These are phyloP conservation scores for Ennomos fuscantarius DNA, from an alignment of 2,888 invertebrate genomes.

Conservation along the genomic window DNA sequence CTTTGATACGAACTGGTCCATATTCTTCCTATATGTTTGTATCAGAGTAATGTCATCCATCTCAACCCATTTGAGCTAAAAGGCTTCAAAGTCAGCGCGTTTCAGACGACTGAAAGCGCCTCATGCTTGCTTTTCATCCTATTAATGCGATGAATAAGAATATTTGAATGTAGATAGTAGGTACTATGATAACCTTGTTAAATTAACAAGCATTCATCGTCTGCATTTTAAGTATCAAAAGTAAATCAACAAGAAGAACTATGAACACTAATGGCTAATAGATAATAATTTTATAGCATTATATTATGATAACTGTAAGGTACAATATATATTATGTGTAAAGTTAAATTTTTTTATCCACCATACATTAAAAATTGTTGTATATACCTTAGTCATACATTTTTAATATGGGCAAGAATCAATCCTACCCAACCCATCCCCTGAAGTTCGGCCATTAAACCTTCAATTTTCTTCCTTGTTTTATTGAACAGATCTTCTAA, in stretches of 20 bases:
- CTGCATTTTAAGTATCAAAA: no score
- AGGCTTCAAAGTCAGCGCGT: slow-evolving; percentile 46
- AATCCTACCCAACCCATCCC: slow-evolving; percentile 13
- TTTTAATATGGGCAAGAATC: slow-evolving; percentile 21
- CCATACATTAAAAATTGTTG: no score
- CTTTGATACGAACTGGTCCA: slow-evolving; percentile 47
- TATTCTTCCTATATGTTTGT: slow-evolving; percentile 49
- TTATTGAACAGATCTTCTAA: slow-evolving; percentile 16
- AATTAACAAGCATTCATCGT: background rate
- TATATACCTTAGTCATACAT: slow-evolving; percentile 8
- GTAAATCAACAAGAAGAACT: no score
- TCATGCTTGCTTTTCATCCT: slow-evolving; percentile 34
- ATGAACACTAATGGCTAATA: no score
- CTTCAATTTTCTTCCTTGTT: background rate
- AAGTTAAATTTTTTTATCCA: no score
- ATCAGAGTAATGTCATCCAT: slow-evolving; percentile 48
- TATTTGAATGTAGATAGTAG: background rate
- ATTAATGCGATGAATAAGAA: slow-evolving; percentile 2
- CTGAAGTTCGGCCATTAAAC: slow-evolving; percentile 16
- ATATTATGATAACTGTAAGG: no score
- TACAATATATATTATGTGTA: no score
- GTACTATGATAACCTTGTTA: background rate
- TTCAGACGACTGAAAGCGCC: slow-evolving; percentile 47
- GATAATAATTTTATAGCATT: no score
- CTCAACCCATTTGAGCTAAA: slow-evolving; percentile 55